Evolutionary conservation across 2,797 vertebrate species (phyloP), one percentile per base, ranked within the genome.

Genomic region (Paedocypris micromegethes): DNA sequence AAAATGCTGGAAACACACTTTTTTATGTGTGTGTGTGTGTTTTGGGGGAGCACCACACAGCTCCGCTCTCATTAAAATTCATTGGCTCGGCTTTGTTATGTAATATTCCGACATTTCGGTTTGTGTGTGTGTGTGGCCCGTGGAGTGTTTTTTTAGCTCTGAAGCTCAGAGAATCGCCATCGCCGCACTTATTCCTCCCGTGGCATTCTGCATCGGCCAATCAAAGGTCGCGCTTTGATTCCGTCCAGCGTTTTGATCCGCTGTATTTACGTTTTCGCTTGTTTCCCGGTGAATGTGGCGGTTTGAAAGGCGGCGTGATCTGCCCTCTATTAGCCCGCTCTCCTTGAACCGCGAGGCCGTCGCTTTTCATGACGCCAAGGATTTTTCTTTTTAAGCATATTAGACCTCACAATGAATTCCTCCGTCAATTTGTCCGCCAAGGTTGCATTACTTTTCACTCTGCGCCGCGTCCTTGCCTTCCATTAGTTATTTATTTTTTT

Each of bases 311-410:
- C 76, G 75, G 62, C 79, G 72, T 81, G 78, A 75, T 75, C 76
- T 80, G 70, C 56, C 72, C 74, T 78, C 76, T 70, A 60, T 76
- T 72, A 46, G 59, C 58, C 45, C 63, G 59, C 73, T 42, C 71
- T 83, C 83, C 82, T 82, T 83, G 81, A 85, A 83, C 79, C 75
- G 74, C 79, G 84, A 84, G 75, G 66, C 75, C 77, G 75, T 61
- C 73, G 72, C 72, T 62, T 73, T 63, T 58, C 65, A 40, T 9
- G n/a, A 3, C 41, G 42, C 45, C 66, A 56, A 52, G 53, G 45
- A 66, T 9, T 37, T 54, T 66, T 23, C 23, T 23, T 61, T 68
- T 54, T 47, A 58, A 64, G 59, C 82, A 79, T 57, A 82, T 80
- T 74, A 75, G 78, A 61, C 69, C 72, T 74, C 74, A 49, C 58